Evolutionary conservation across 2,797 vertebrate genomes (phyloP).

Genomic region (Sebastes elongatus): DNA sequence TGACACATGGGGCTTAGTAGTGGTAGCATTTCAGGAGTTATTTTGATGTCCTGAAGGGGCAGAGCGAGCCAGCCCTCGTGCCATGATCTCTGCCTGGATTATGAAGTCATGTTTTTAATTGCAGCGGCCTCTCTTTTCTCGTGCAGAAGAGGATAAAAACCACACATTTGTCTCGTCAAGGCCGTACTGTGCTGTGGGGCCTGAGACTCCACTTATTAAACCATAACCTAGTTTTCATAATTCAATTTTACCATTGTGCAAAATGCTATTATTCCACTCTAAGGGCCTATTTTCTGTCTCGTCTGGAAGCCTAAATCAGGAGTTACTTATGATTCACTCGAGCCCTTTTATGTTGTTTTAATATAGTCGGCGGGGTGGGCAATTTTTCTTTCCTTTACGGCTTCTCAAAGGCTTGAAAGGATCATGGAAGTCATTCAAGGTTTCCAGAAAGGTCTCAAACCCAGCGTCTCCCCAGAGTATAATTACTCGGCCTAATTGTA

Average conservation of each 20-base stretch:
- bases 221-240: constrained; percentile 59
- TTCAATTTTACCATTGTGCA: constrained; percentile 43
- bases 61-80: constrained; percentile 8
- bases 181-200: constrained; percentile 14
- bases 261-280: constrained; percentile 48
- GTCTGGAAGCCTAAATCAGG: constrained; percentile 27
- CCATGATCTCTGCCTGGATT: constrained; percentile 36
- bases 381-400: constrained; percentile 36
- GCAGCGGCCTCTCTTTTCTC: neutral
- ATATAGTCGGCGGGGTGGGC: neutral
- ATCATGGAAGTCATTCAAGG: constrained; percentile 42
- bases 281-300: constrained; percentile 49
- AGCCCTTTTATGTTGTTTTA: constrained; percentile 31
- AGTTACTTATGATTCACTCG: constrained; percentile 24
- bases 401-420: constrained; percentile 11
- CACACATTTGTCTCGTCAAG: constrained; percentile 39
- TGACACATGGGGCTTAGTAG: neutral
- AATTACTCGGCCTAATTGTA: constrained; percentile 49
- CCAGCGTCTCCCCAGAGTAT: constrained; percentile 28
- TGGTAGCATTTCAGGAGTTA: constrained; percentile 8
- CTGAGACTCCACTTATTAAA: constrained; percentile 52
- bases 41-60: constrained; percentile 27
- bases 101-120: constrained; percentile 63
- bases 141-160: constrained; percentile 24
- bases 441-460: constrained; percentile 53